Evolutionary conservation across 2,113 vertebrate genomes (phyloP).

Genomic region (Tupaia chinensis): DNA sequence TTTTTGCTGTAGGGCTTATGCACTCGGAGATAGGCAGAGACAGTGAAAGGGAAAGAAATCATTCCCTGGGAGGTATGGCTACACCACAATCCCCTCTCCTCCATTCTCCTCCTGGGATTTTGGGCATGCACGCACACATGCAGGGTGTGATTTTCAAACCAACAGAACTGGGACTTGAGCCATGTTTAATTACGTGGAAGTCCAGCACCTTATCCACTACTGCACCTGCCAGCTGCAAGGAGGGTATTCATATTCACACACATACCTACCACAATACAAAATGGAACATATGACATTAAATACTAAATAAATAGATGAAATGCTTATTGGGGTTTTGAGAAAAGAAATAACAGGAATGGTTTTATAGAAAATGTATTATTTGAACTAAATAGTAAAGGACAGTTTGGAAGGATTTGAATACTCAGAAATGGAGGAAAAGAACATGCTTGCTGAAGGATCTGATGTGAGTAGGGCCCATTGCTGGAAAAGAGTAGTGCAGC

Average conservation of each 20-base stretch:
- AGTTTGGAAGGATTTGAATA: background rate
- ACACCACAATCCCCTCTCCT: no score
- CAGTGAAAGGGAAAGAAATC: no score
- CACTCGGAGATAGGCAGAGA: no score
- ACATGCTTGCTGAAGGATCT: background rate
- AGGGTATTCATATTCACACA: background rate
- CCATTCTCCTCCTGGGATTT: no score
- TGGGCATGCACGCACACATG: background rate
- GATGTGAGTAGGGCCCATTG: background rate
- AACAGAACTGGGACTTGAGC: no score
- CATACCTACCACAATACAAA: background rate
- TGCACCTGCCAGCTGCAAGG: no score
- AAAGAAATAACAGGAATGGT: background rate
- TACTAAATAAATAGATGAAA: background rate
- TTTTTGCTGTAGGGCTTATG: no score
- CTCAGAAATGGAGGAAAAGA: background rate
- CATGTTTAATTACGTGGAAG: no score
- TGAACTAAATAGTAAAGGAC: background rate
- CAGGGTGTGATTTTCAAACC: no score
- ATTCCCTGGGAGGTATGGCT: no score
- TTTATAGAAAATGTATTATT: constrained; percentile 20
- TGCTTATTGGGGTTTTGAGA: background rate
- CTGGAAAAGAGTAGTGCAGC: background rate
- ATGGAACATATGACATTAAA: background rate
- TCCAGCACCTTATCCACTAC: no score